A percentile compares a stretch with the other conserved stretches of the same genome.
Evolutionary conservation across 2,888 invertebrate genomes (phyloP).

Genomic region (Chaetogeoica ovagalla): DNA sequence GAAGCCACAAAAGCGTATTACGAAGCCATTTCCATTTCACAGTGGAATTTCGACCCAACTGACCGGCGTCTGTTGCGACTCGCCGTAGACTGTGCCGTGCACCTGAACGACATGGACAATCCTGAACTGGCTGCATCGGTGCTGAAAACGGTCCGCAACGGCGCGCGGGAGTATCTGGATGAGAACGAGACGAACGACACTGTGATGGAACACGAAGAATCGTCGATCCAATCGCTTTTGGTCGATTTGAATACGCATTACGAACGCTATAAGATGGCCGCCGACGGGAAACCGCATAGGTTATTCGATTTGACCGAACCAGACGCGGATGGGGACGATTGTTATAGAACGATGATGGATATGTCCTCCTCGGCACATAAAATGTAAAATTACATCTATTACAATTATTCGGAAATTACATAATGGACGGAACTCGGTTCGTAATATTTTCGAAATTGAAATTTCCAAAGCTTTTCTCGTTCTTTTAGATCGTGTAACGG

Average conservation of each 20-base stretch:
- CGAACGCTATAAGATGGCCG: too few relatives aligned
- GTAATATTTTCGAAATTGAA: too few relatives aligned
- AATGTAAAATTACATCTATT: too few relatives aligned
- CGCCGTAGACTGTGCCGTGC: background rate
- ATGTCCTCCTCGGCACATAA: too few relatives aligned
- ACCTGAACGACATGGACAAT: background rate
- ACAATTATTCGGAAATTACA: too few relatives aligned
- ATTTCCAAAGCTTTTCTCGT: too few relatives aligned
- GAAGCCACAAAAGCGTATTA: background rate
- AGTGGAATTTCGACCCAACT: conserved; percentile 8
- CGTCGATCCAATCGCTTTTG: background rate
- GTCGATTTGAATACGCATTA: background rate
- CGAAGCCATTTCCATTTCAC: background rate
- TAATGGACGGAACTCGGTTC: too few relatives aligned
- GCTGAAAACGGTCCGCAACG: background rate
- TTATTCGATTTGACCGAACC: too few relatives aligned
- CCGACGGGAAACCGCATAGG: too few relatives aligned
- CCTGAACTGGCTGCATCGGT: background rate
- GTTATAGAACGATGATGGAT: too few relatives aligned
- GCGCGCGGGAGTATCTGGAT: background rate
- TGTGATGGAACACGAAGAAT: background rate
- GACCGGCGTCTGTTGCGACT: background rate
- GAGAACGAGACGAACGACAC: background rate
- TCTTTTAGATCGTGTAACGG: too few relatives aligned
- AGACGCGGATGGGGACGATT: too few relatives aligned